Evolutionary conservation across 1,140 invertebrate species (phyloP), one percentile per base, ranked within the genome.

Genomic region (Samia ricini): DNA sequence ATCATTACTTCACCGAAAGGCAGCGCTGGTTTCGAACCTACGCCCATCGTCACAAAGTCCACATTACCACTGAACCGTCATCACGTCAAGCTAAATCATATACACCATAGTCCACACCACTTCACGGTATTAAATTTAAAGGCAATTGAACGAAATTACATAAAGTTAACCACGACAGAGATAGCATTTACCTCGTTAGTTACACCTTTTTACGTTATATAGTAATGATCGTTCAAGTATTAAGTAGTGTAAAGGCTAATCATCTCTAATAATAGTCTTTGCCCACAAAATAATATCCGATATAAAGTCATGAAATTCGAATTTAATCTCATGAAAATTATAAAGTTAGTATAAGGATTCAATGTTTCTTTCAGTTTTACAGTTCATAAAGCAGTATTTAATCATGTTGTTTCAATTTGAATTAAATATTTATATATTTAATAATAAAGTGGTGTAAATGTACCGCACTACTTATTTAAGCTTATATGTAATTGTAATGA

Each of bases 161-260:
- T 42, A 10, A 42, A 10, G 50, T 12, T 21, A 23, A 12, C 6
- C 50, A 52, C 22, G 50, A 21, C 21, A 52, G 50, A 23, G 50
- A 23, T 52, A 20, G 33, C 50, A 20, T 10, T 52, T 52, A 52
- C 50, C 50, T 52, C 22, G 10, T 52, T 52, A 52, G 50, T 7
- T 52, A 52, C 50, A 52, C 22, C 50, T 52, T 52, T 52, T 21
- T 15, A 52, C 19, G 19, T 21, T 23, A 42, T 42, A 15, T 5
- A 15, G n/a, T 1, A 6, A 52, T 21, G n/a, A 42, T 42, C 15
- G 50, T 21, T 22, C 50, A 12, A 52, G 18, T 15, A 52, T 52
- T 10, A 18, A 21, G 36, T 8, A 23, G 21, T 52, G 21, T 52
- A 21, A 52, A 52, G 7, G 6, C 4, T 21, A 52, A 52, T 52